These are phyloP conservation scores for rat (Rattus norvegicus) DNA, from an alignment of 2,113 vertebrate genomes.

Conservation along the genomic window GRCr8 NC_086023.1:91397001-91397500, in stretches of 20 bases:
- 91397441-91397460: background rate
- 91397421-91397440: background rate
- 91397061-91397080: background rate
- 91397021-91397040: background rate
- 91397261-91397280: background rate
- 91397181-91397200: background rate
- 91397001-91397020: background rate
- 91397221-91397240: slow-evolving; percentile 1
- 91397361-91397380: background rate
- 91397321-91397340: slow-evolving; percentile 3
- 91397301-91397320: slow-evolving; percentile 14
- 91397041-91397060: background rate
- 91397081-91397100: background rate
- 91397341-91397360: slow-evolving; percentile 24
- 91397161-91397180: background rate
- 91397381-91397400: background rate
- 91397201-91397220: background rate
- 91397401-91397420: background rate
- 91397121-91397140: background rate
- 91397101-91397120: background rate
- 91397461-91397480: background rate
- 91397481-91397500: background rate
- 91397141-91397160: background rate
- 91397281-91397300: slow-evolving; percentile 17
- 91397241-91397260: slow-evolving; percentile 14